Base-by-base conservation (phyloP, 2,888 invertebrate species). In the Linnaemya vulpina region DNA sequence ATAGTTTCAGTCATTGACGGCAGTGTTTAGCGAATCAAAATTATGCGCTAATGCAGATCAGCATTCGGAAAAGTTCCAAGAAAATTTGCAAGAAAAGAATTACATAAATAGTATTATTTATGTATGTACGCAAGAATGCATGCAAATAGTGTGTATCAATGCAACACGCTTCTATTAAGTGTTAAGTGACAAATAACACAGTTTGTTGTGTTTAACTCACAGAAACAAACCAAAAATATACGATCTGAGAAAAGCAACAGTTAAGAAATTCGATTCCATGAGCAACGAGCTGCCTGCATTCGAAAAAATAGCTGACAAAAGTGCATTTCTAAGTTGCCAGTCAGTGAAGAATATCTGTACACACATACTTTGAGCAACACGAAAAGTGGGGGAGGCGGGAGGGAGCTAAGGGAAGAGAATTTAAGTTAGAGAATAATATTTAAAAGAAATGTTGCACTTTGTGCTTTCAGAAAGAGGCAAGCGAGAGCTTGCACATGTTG, bases 271-370 rank as follows among this genome's bases (percentile, higher is more conserved):
- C 53, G 20, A 70, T 63, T 71, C 11, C 46, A 55, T 55, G 55
- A 46, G 15, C 5, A 22, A 63, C 7, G 63, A 70, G 51, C 20
- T 30, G 15, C 40, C 62, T 22, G 49, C 22, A 46, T 60, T 38
- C 22, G 51, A 60, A 60, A 60, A n/a, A 38, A 60, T 40, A 1
- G 15, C 53, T 79, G 51, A 46, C 55, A 22, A 79, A 78, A 71
- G 43, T 78, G 70, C 78, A 78, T 70, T 49, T 62, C 62, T 67
- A 76, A 76, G n/a, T 11, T 43, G 38, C 15, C 15, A 77, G 11
- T 25, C 46, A 43, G 20, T 22, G 17, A 25, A 30, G 38, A 35
- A 4, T 22, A 68, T n/a, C n/a, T n/a, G n/a, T n/a, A n/a, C n/a
- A n/a, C n/a, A n/a, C n/a, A n/a, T 15, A 30, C 58, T 58, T 58